Evolutionary conservation across 2,888 invertebrate species (phyloP).

Genomic region (Digitonthophagus gazella): DNA sequence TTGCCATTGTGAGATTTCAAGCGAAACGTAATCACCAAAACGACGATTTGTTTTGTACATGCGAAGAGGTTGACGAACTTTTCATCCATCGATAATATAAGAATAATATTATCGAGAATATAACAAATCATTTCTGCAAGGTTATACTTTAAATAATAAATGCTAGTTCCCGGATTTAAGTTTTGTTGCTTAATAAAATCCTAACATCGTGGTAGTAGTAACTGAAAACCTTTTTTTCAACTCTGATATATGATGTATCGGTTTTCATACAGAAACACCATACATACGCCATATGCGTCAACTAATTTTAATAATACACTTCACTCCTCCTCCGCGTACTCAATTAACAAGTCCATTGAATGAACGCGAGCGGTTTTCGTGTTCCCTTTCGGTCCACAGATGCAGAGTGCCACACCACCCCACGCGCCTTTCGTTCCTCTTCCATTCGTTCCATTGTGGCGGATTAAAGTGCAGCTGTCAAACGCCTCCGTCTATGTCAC

Average conservation of each 20-base stretch:
- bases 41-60: no score
- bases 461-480: slow-evolving; percentile 32
- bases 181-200: no score
- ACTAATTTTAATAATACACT: not conserved
- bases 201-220: no score
- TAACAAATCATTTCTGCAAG: no score
- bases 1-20: not conserved
- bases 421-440: not conserved
- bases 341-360: not conserved
- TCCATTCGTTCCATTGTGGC: slow-evolving; percentile 15
- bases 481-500: slow-evolving; percentile 34
- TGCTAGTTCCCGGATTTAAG: no score
- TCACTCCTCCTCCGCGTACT: not conserved
- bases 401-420: not conserved
- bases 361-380: not conserved
- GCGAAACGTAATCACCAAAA: no score
- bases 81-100: no score
- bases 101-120: no score
- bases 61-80: not conserved
- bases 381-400: not conserved
- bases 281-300: not conserved
- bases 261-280: no score
- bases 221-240: no score
- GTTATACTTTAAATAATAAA: no score
- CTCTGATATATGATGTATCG: no score